Evolutionary conservation across 2,797 vertebrate species (phyloP).

Genomic region (Enteromius unitaeniatus): DNA sequence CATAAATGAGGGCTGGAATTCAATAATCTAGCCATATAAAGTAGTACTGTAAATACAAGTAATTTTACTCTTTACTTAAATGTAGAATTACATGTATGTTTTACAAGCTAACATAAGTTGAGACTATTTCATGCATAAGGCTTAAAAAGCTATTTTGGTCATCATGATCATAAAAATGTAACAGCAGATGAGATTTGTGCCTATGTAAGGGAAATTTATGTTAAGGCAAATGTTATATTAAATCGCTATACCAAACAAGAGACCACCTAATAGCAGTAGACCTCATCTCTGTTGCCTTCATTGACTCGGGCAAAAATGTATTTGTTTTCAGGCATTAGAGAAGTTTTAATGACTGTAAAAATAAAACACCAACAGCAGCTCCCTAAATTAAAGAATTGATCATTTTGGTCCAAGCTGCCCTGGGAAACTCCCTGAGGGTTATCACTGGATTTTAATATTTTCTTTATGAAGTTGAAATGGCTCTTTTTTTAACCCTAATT

Average conservation of each 20-base stretch:
- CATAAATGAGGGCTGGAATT: not conserved
- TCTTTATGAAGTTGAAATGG: not conserved
- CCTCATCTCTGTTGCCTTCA: conserved; percentile 4
- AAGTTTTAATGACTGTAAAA: conserved; percentile 2
- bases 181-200: not conserved
- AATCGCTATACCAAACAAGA: not conserved
- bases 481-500: not conserved
- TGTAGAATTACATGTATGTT: not conserved
- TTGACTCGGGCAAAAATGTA: conserved; percentile 6
- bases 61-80: too few relatives aligned
- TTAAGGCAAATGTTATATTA: not conserved
- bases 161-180: not conserved
- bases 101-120: not conserved
- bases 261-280: not conserved
- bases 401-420: not conserved
- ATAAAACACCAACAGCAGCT: conserved; percentile 7
- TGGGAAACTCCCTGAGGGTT: not conserved
- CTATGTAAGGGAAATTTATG: not conserved
- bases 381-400: conserved; percentile 2
- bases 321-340: conserved; percentile 19
- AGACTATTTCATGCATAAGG: not conserved
- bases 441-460: not conserved
- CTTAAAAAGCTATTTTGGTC: not conserved
- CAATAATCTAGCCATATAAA: not conserved
- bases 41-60: too few relatives aligned